phyloP scores from a whole-genome alignment of 1,140 invertebrate species.

The Rhopalosiphum maidis region DNA sequence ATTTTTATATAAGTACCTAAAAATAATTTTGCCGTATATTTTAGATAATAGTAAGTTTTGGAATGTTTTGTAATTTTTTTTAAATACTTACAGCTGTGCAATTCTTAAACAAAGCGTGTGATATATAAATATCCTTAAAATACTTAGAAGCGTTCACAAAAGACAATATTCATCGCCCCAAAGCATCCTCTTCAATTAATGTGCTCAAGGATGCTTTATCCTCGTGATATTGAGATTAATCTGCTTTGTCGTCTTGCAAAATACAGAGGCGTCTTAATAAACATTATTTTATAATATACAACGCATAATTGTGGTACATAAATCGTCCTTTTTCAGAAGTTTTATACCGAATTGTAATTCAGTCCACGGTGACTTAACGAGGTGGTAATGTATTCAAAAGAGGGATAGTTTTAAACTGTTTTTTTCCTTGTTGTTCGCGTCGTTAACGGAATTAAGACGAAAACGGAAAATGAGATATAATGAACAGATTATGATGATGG shows the following conservation, averaged over 20 bases:
- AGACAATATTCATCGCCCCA: conserved; percentile 46
- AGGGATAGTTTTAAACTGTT: conserved; percentile 53
- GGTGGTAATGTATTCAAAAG: conserved; percentile 53
- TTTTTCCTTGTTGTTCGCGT: conserved; percentile 17
- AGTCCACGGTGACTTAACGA: conserved; percentile 51
- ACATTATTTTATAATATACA: conserved; percentile 42
- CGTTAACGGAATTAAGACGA: conserved; percentile 48
- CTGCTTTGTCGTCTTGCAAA: background rate
- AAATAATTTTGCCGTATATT: background rate
- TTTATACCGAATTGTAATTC: conserved; percentile 47
- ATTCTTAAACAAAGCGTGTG: background rate
- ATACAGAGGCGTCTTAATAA: conserved; percentile 38
- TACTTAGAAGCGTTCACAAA: conserved; percentile 26
- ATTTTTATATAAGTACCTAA: background rate
- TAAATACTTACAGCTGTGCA: background rate
- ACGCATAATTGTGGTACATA: conserved; percentile 33
- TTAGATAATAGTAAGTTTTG: background rate
- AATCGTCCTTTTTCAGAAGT: conserved; percentile 48
- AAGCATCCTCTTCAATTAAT: conserved; percentile 44
- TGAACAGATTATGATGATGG: conserved; percentile 37
- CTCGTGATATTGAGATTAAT: conserved; percentile 50
- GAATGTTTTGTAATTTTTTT: background rate
- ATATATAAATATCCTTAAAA: conserved; percentile 30
- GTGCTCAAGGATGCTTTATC: conserved; percentile 38
- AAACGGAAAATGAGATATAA: conserved; percentile 14